A percentile compares a stretch with the other conserved stretches of the same genome.
These are phyloP conservation scores for Gobio gobio DNA, from an alignment of 2,113 vertebrate species.

Conservation along the genomic window DNA sequence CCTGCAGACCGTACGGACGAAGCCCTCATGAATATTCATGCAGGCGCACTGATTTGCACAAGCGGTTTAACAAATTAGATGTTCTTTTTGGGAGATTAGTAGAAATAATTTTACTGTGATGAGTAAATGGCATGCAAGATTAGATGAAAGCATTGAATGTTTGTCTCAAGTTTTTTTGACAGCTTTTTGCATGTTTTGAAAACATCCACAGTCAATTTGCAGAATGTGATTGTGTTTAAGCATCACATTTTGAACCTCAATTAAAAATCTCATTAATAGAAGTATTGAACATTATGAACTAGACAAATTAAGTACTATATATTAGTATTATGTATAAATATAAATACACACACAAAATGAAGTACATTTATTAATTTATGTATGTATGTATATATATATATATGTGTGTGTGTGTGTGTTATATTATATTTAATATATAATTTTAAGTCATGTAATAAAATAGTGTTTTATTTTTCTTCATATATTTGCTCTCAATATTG, in stretches of 20 bases:
- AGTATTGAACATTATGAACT: neutral
- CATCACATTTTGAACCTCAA: too few species aligned
- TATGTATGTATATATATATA: too few species aligned
- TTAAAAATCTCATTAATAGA: neutral
- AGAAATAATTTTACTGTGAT: conserved; percentile 34
- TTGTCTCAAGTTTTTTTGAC: conserved; percentile 21
- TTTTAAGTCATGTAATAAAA: too few species aligned
- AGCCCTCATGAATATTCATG: conserved; percentile 65
- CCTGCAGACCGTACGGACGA: conserved; percentile 11
- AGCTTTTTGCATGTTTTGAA: neutral
- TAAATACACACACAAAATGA: too few species aligned
- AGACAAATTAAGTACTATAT: too few species aligned
- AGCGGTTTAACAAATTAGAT: conserved; percentile 44
- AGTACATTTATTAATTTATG: too few species aligned
- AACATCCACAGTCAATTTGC: conserved; percentile 1
- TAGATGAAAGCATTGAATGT: conserved; percentile 21
- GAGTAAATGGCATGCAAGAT: neutral
- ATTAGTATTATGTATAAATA: too few species aligned
- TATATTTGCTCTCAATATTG: too few species aligned
- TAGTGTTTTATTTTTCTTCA: too few species aligned
- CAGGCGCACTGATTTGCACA: conserved; percentile 59
- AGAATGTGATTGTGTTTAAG: conserved; percentile 9
- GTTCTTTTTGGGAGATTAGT: conserved; percentile 52
- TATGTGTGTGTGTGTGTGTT: too few species aligned
- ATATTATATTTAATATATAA: too few species aligned